phyloP scores from a whole-genome alignment of 2,888 invertebrate species.

The Glyphotaelius pellucidus region DNA sequence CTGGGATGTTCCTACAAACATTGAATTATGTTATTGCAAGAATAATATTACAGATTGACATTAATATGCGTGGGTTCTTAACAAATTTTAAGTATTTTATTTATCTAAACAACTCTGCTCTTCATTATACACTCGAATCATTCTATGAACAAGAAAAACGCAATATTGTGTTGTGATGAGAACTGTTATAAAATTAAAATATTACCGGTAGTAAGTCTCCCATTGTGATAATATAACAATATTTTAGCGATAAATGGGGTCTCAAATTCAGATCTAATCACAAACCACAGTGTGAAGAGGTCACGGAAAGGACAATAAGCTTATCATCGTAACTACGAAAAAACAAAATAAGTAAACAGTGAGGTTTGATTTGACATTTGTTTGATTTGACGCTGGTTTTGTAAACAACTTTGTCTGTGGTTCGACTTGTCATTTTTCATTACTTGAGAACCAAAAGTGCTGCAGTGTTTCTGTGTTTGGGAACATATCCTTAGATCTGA shows the following conservation, averaged over 20 bases:
- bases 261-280: neutral
- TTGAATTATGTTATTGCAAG: neutral
- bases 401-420: slow-evolving; percentile 11
- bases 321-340: neutral
- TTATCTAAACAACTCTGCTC: neutral
- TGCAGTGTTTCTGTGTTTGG: neutral
- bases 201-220: slow-evolving; percentile 34
- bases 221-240: neutral
- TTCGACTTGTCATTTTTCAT: neutral
- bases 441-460: neutral
- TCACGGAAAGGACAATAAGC: slow-evolving; percentile 3
- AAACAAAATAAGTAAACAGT: slow-evolving; percentile 16
- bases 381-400: slow-evolving; percentile 31
- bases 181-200: neutral
- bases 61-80: neutral
- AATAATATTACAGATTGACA: neutral
- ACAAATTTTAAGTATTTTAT: neutral
- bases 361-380: slow-evolving; percentile 10
- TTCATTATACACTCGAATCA: neutral
- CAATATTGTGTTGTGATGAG: neutral
- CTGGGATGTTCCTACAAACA: slow-evolving; percentile 83
- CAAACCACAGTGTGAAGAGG: neutral
- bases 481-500: neutral
- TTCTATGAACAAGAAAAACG: neutral
- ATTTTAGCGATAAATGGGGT: no score